Percentiles rank a stretch among this genome's conserved stretches.
These are phyloP conservation scores for Fragum sueziense DNA, from an alignment of 2,888 invertebrate species.

Conservation along the genomic window DNA sequence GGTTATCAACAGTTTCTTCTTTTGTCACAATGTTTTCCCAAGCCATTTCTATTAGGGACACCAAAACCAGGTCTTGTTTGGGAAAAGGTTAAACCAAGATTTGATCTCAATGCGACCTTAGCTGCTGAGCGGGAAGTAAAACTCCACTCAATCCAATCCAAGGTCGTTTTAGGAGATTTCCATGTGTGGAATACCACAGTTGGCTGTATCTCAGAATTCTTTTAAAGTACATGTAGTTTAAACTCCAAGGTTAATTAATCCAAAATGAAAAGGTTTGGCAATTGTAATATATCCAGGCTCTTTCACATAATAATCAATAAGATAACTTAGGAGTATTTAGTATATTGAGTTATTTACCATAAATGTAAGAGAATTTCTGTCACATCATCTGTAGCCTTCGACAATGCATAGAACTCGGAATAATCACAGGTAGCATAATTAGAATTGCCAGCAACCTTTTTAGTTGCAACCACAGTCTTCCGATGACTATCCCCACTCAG, in stretches of 20 bases:
- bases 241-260: not conserved
- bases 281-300: not conserved
- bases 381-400: slow-evolving; percentile 61
- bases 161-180: too few relatives aligned
- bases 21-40: too few relatives aligned
- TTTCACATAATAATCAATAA: not conserved
- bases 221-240: not conserved
- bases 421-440: slow-evolving; percentile 40
- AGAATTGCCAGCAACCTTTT: slow-evolving; percentile 19
- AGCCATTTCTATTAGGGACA: too few relatives aligned
- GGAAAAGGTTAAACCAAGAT: too few relatives aligned
- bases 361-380: slow-evolving; percentile 36
- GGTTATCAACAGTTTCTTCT: too few relatives aligned
- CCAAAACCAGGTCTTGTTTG: too few relatives aligned
- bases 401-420: slow-evolving; percentile 55
- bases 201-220: not conserved
- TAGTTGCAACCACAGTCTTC: slow-evolving; percentile 34
- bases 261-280: not conserved
- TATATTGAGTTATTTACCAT: slow-evolving; percentile 39
- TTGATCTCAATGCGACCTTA: too few relatives aligned
- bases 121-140: too few relatives aligned
- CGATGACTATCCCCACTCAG: not conserved
- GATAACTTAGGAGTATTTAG: not conserved
- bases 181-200: not conserved
- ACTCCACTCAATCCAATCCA: too few relatives aligned